Evolutionary conservation across 92 coral and sea anemone genomes (phyloP), one percentile per base, ranked within the genome.

Genomic region (Epizoanthus fatuus): DNA sequence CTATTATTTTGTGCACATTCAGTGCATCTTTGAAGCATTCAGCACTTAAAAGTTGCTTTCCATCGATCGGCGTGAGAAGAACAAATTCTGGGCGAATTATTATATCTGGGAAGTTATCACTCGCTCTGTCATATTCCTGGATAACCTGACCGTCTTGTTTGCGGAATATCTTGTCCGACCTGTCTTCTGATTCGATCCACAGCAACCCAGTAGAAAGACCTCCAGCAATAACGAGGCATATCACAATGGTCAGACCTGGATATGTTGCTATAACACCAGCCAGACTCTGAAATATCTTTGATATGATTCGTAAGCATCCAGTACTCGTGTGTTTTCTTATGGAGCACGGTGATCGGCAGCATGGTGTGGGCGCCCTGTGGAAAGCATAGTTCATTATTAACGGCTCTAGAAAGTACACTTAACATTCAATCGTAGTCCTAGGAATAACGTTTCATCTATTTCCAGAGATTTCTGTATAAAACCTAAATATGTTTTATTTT

Each of bases 111-210:
- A 82, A 82, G 63, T 69, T 13, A 16, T 68, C 38, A 19, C 55
- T 14, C 40, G 75, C 79, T 52, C 68, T 64, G 12, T 64, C 60
- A 35, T 79, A 49, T 51, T 88, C 80, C 60, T 63, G 64, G 38
- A 63, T 42, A 25, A 75, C 71, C 19, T 16, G 66, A 52, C 87
- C 84, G 75, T 74, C 87, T 66, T 75, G 87, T 15, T 86, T 86
- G 19, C 74, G 76, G 69, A 72, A 82, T 13, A 74, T 83, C 32
- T 81, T 74, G 8, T 81, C 84, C 15, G 62, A 69, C 4, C 91
- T 69, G 5, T 57, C 69, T 42, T 79, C 84, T 5, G 72, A 32
- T 3, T 62, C 37, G 13, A 79, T 29, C 20, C 40, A 11, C 9
- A 49, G 25, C 11, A 79, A 58, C 3, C 84, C 84, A 38, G 17